Percentiles rank a stretch among this genome's conserved stretches.
phyloP scores from a whole-genome alignment of 2,113 vertebrate genomes.

The Emberiza fucata region DNA sequence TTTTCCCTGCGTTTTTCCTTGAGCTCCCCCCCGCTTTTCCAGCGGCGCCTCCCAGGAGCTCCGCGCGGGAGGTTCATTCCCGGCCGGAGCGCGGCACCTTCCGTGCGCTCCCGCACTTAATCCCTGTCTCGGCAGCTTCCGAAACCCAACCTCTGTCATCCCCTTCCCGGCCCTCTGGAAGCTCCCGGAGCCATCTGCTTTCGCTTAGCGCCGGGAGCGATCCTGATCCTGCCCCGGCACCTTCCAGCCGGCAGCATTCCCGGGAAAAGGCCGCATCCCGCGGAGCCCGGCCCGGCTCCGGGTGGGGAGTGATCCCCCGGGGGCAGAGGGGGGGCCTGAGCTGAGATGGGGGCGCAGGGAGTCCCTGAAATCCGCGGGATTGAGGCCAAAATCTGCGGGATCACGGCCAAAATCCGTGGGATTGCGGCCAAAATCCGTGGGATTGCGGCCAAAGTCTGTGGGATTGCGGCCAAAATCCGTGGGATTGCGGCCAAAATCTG shows the following conservation, averaged over 20 bases:
- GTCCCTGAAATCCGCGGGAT: neutral
- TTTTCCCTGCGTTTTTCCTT: neutral
- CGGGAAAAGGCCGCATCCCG: neutral
- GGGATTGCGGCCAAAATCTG: neutral
- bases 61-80: rapidly evolving
- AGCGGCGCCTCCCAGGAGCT: neutral
- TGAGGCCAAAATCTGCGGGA: rapidly evolving
- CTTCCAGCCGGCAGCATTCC: neutral
- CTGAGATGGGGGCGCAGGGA: neutral
- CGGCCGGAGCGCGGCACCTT: neutral
- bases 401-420: rapidly evolving
- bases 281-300: rapidly evolving
- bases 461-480: rapidly evolving
- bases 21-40: neutral
- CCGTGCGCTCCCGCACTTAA: neutral
- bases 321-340: neutral
- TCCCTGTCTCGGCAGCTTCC: neutral
- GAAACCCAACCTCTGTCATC: neutral
- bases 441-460: rapidly evolving
- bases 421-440: rapidly evolving
- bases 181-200: neutral
- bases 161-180: neutral
- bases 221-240: neutral
- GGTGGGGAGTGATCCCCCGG: neutral
- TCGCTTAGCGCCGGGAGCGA: neutral